These are phyloP conservation scores for Vulpes ferrilata DNA, from an alignment of 2,113 vertebrate species.

Conservation along the genomic window DNA sequence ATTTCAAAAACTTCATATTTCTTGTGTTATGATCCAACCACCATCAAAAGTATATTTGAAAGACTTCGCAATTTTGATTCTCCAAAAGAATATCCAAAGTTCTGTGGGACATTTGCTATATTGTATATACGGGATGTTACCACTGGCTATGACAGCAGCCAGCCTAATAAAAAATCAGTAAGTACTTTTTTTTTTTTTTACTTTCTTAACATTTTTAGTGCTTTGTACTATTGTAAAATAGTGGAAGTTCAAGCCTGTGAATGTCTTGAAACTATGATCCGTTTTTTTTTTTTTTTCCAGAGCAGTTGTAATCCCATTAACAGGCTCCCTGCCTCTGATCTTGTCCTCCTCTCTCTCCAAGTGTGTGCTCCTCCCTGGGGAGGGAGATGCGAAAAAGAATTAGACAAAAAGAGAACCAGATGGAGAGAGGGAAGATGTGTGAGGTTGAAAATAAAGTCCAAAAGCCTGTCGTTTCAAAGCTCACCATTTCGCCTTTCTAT, in stretches of 20 bases:
- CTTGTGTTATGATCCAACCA: conserved; percentile 93
- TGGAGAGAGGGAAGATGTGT: not conserved
- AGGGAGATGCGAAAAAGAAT: not conserved
- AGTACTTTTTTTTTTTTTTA: conserved; percentile 72
- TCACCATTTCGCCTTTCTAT: not conserved
- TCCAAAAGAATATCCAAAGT: conserved; percentile 89
- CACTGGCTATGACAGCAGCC: conserved; percentile 96
- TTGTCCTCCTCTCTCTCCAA: not conserved
- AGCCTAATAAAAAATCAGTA: conserved; percentile 90
- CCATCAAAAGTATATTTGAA: conserved; percentile 93
- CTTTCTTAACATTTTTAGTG: not conserved
- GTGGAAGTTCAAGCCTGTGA: not conserved
- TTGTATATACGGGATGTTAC: conserved; percentile 93
- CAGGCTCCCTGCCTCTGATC: not conserved
- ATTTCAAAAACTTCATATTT: conserved; percentile 96
- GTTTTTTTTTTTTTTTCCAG: not conserved
- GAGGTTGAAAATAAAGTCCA: conserved; percentile 9
- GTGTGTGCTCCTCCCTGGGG: not conserved
- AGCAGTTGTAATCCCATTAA: not conserved
- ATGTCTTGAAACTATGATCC: conserved; percentile 4
- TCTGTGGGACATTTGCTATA: conserved; percentile 90
- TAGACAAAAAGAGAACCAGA: not conserved
- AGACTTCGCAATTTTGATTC: conserved; percentile 91
- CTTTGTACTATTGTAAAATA: conserved; percentile 34
- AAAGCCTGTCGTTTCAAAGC: not conserved